phyloP scores from a whole-genome alignment of 2,888 invertebrate genomes.

The Drosophila mimica region DNA sequence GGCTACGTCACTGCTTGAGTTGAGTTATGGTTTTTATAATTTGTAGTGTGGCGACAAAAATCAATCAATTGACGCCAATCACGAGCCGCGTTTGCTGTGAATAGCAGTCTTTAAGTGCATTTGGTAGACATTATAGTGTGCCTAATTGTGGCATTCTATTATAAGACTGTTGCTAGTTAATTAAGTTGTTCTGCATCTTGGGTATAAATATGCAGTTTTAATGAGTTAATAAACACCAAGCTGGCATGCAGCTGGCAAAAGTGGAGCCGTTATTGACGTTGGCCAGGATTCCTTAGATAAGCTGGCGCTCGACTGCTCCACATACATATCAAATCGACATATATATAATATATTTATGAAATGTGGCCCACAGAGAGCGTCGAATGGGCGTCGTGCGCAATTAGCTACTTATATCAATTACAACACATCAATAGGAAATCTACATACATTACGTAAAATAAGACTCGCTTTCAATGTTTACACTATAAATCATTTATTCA shows the following conservation, averaged over 20 bases:
- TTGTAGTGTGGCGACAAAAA: not conserved
- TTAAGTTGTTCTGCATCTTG: conserved; percentile 67
- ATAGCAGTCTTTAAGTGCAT: not conserved
- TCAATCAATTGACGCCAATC: not conserved
- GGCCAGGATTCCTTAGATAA: conserved; percentile 74
- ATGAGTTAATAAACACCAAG: conserved; percentile 73
- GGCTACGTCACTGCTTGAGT: not conserved
- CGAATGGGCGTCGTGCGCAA: conserved; percentile 73
- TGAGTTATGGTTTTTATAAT: not conserved
- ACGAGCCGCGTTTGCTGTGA: not conserved
- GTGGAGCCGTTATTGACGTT: conserved; percentile 3
- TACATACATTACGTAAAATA: conserved; percentile 24
- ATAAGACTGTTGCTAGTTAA: not conserved
- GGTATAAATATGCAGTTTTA: conserved; percentile 75
- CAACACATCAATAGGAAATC: conserved; percentile 51
- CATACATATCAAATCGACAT: conserved; percentile 9
- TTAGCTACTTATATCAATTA: conserved; percentile 81
- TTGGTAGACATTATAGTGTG: conserved; percentile 14
- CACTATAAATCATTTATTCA: conserved; percentile 82
- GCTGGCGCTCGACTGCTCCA: conserved; percentile 25
- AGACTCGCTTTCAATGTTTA: conserved; percentile 65
- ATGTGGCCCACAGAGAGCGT: conserved; percentile 5
- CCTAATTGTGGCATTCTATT: conserved; percentile 47
- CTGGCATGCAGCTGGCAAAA: conserved; percentile 61
- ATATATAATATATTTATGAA: not conserved